Evolutionary conservation across 2,113 vertebrate species (phyloP), one percentile per base, ranked within the genome.

Genomic region (Pseudopipra pipra): DNA sequence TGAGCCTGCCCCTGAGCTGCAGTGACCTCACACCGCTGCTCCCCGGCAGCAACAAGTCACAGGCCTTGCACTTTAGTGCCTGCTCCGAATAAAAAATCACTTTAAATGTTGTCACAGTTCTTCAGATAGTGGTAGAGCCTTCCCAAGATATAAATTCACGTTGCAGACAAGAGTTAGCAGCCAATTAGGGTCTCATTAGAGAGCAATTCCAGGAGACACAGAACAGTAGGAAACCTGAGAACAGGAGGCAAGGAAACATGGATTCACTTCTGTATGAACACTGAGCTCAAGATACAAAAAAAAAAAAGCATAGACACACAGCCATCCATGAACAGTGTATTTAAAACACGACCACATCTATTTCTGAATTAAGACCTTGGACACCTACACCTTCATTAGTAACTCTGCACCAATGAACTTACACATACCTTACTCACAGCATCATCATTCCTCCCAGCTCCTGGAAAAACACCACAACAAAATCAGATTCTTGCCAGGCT

Each of bases 151-250:
- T 59, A 79, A 18, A 23, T 85, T 52, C 35, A 6, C 4, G 43
- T 33, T 58, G 85, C 94, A 62, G 67, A 68, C 65, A 93, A 65
- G 91, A 92, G 84, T 89, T 39, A 85, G 80, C 66, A 56, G 84
- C 84, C 94, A 95, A 90, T 94, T 95, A 96, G 83, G 59, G 55
- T 67, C 88, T 96, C 84, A 83, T 95, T 87, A 95, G 78, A 79
- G 80, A 89, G 62, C 44, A 54, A 51, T 87, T 90, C 51, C 94
- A 82, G 80, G 83, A 94, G 91, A 63, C 16, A 16, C 24, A 56
- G 63, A 92, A 44, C 62, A 25, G 83, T 1, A 21, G 58, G 85
- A 77, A 88, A 44, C 22, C 44, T 18, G 46, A 46, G 71, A 85
- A 51, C 56, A 92, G 24, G 54, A 46, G 30, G 51, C 67, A 22